phyloP scores from a whole-genome alignment of 2,888 invertebrate species.

The Coenonympha glycerion region DNA sequence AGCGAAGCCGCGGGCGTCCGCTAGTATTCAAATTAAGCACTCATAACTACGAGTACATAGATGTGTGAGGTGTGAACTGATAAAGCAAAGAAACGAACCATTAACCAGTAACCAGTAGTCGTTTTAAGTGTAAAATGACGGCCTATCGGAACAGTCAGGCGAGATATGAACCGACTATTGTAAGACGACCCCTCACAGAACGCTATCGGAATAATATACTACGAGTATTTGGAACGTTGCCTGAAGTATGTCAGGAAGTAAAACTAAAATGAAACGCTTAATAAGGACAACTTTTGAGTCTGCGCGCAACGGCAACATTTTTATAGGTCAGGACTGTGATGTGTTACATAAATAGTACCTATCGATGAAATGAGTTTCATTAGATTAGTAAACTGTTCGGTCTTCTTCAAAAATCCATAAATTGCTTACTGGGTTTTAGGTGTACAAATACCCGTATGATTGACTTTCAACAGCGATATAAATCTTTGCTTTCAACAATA shows the following conservation, averaged over 20 bases:
- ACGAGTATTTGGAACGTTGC: conserved; percentile 16
- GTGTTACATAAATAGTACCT: too few relatives aligned
- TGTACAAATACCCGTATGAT: too few relatives aligned
- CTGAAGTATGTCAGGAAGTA: conserved; percentile 13
- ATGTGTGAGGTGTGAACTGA: conserved; percentile 12
- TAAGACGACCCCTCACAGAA: conserved; percentile 4
- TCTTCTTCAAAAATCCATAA: too few relatives aligned
- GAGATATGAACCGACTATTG: conserved; percentile 28
- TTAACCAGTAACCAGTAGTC: conserved; percentile 57
- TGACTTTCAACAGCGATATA: neutral
- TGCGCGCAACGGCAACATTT: conserved; percentile 1
- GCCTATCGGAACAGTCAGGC: conserved; percentile 36
- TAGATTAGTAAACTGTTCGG: too few relatives aligned
- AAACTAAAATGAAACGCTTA: conserved; percentile 7
- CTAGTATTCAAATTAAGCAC: conserved; percentile 15
- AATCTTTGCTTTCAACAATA: neutral
- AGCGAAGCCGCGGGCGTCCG: too few relatives aligned
- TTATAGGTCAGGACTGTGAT: conserved; percentile 1
- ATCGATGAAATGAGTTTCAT: too few relatives aligned
- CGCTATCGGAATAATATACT: conserved; percentile 35
- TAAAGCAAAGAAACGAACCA: conserved; percentile 30
- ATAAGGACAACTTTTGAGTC: conserved; percentile 1
- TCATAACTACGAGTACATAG: conserved; percentile 12
- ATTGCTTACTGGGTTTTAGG: too few relatives aligned
- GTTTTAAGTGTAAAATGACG: conserved; percentile 55